Conservation (phyloP, 2,888 invertebrate genomes). For the Lasioglossum morio region DNA sequence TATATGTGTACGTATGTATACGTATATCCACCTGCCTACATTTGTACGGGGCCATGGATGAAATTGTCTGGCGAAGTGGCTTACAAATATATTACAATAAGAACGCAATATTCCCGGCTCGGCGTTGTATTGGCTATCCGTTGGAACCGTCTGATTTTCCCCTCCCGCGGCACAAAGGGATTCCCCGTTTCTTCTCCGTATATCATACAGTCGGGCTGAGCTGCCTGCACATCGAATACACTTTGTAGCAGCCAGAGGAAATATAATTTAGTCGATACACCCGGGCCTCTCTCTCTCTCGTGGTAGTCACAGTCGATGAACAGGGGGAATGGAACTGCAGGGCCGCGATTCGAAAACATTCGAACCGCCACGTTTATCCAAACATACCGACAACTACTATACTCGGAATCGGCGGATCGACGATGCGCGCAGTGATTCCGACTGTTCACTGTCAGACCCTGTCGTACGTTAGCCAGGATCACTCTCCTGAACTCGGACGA, state of each 20-base stretch:
- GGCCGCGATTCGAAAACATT: conserved; percentile 8
- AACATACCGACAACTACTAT: background rate
- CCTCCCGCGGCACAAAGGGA: conserved; percentile 65
- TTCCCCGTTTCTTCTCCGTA: conserved; percentile 30
- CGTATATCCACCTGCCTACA: conserved; percentile 59
- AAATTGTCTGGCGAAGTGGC: conserved; percentile 77
- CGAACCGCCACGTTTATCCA: background rate
- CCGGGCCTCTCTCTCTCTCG: background rate
- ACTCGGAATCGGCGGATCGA: background rate
- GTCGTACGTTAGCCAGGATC: background rate
- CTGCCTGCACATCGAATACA: conserved; percentile 8
- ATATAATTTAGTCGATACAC: conserved; percentile 42
- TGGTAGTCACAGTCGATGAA: background rate
- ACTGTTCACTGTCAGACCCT: background rate
- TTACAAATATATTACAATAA: conserved; percentile 77
- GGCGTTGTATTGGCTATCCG: conserved; percentile 61
- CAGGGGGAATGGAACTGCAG: background rate
- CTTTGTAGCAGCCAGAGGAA: conserved; percentile 24
- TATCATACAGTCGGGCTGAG: conserved; percentile 42
- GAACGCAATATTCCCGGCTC: conserved; percentile 71
- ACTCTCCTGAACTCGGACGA: background rate
- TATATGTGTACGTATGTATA: background rate
- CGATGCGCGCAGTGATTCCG: background rate
- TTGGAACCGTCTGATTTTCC: conserved; percentile 63
- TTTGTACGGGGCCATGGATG: conserved; percentile 49